Evolutionary conservation across 1,140 invertebrate species (phyloP).

Genomic region (Caenorhabditis brenneri): DNA sequence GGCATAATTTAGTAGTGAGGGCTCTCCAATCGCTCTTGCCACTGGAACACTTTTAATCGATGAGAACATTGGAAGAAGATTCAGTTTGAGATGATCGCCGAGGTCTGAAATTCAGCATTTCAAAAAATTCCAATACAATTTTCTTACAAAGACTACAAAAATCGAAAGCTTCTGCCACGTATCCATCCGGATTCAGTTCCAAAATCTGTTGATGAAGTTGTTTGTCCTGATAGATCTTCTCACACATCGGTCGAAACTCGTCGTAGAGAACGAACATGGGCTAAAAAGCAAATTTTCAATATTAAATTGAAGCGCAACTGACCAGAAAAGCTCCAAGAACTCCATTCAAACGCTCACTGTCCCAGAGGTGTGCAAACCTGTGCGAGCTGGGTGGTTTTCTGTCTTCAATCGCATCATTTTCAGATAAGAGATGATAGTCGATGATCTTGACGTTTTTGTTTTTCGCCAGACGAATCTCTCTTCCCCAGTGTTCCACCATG

Average conservation of each 20-base stretch:
- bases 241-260: neutral
- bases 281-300: neutral
- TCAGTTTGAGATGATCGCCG: neutral
- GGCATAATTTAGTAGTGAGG: neutral
- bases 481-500: neutral
- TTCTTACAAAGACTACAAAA: neutral
- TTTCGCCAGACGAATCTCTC: neutral
- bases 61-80: neutral
- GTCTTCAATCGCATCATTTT: neutral
- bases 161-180: constrained; percentile 6
- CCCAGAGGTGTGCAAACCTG: neutral
- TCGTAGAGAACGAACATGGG: constrained; percentile 1
- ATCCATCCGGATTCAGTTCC: neutral
- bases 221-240: neutral
- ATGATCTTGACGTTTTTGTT: neutral
- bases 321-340: neutral
- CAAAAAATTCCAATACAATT: neutral
- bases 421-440: neutral
- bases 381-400: no score
- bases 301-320: neutral
- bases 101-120: neutral
- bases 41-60: neutral
- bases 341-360: neutral
- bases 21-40: neutral
- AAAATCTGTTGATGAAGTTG: neutral